Evolutionary conservation across 2,113 vertebrate species (phyloP).

Genomic region (Cisticola juncidis): DNA sequence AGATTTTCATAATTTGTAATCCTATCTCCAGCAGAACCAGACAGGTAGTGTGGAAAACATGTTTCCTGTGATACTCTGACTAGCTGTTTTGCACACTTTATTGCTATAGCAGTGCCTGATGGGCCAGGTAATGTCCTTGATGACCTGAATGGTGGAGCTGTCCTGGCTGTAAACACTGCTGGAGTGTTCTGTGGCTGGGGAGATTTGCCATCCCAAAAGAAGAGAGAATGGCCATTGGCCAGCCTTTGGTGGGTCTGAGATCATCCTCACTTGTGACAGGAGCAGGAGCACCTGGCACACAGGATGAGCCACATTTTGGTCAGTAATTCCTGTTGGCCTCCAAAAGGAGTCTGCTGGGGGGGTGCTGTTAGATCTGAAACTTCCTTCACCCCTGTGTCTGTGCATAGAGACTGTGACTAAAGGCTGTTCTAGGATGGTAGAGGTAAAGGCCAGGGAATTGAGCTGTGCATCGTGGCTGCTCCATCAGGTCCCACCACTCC

Average conservation of each 20-base stretch:
- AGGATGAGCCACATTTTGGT: rapidly evolving
- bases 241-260: background rate
- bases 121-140: background rate
- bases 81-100: background rate
- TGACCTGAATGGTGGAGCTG: rapidly evolving
- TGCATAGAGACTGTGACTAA: background rate
- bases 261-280: background rate
- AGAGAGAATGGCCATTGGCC: background rate
- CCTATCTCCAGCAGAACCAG: background rate
- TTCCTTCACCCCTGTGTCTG: background rate
- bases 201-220: background rate
- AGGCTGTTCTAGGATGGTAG: background rate
- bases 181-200: rapidly evolving
- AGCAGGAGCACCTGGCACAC: background rate
- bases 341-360: background rate
- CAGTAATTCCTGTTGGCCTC: background rate
- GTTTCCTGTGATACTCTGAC: background rate
- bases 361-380: background rate
- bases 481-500: background rate
- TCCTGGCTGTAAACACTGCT: rapidly evolving
- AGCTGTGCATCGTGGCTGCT: background rate
- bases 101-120: background rate
- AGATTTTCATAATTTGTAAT: background rate
- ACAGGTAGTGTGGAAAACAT: background rate
- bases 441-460: background rate